Conservation (phyloP, 2,113 vertebrate species). For the Hyaena hyaena region DNA sequence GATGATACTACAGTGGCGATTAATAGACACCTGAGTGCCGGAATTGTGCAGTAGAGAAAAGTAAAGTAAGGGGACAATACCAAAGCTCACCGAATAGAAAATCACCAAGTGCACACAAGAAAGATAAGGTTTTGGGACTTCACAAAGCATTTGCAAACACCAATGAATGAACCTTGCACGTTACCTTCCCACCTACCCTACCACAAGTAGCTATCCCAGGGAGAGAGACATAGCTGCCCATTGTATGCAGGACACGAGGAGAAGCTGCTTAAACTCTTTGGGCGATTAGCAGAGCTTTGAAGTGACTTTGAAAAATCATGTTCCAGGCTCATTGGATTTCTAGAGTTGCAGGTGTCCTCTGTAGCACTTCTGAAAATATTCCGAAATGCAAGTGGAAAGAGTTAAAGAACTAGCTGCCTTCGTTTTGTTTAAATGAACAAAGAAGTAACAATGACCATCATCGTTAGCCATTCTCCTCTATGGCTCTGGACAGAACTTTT, state of each 20-base stretch:
- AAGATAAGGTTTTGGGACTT: neutral
- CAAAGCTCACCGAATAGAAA: neutral
- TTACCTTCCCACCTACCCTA: neutral
- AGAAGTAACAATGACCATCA: neutral
- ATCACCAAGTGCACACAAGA: neutral
- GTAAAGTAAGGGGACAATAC: neutral
- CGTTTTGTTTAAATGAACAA: conserved; percentile 9
- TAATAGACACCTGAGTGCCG: neutral
- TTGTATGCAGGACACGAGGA: neutral
- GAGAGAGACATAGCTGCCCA: neutral
- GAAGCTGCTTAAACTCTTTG: neutral
- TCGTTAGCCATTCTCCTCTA: neutral
- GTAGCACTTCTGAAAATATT: neutral
- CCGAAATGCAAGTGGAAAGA: neutral
- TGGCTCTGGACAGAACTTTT: conserved; percentile 20
- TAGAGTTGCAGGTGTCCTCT: neutral
- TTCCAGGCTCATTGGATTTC: neutral
- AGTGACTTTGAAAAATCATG: neutral
- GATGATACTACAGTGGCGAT: neutral
- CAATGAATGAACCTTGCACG: neutral
- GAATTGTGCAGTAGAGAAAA: neutral
- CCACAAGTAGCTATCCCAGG: neutral
- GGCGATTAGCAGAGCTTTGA: neutral
- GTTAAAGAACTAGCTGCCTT: conserved; percentile 31
- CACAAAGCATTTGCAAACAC: neutral